A percentile compares a stretch with the other conserved stretches of the same genome.
These are phyloP conservation scores for Holothuria scabra DNA, from an alignment of 53 echinoderm and acorn worm species.

Conservation along the genomic window DNA sequence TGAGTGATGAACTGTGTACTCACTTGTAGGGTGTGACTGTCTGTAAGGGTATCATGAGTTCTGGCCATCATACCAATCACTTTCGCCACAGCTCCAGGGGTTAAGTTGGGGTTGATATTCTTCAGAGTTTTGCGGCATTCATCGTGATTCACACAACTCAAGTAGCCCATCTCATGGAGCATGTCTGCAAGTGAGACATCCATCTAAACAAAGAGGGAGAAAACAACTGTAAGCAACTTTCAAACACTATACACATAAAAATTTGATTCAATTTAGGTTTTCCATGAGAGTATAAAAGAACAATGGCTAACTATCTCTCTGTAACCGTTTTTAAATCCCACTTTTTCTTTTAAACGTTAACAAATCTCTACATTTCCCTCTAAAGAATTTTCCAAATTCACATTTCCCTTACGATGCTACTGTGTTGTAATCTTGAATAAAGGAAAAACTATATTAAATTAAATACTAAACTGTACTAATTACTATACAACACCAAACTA, in stretches of 20 bases:
- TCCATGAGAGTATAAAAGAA: too few species aligned
- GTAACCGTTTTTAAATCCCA: too few species aligned
- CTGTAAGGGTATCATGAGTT: slow-evolving; percentile 85
- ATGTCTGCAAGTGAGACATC: slow-evolving; percentile 89
- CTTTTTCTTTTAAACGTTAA: not conserved
- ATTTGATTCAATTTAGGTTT: too few species aligned
- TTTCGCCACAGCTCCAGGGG: slow-evolving; percentile 79
- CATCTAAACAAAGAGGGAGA: slow-evolving; percentile 70
- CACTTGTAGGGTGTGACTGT: slow-evolving; percentile 88
- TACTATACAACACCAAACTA: too few species aligned
- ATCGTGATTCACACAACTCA: slow-evolving; percentile 83
- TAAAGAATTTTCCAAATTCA: too few species aligned
- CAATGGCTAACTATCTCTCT: too few species aligned
- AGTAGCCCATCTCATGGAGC: slow-evolving; percentile 95
- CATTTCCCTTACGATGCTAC: too few species aligned
- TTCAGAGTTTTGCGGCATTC: slow-evolving; percentile 88
- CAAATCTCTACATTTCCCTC: not conserved
- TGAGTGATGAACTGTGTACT: not conserved
- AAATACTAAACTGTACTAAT: too few species aligned
- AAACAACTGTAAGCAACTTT: not conserved
- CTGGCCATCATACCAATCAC: slow-evolving; percentile 98
- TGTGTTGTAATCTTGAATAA: too few species aligned
- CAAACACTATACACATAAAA: too few species aligned
- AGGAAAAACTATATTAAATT: too few species aligned
- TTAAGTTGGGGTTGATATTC: slow-evolving; percentile 72